phyloP scores from a whole-genome alignment of 2,888 invertebrate species.

The Phania funesta region DNA sequence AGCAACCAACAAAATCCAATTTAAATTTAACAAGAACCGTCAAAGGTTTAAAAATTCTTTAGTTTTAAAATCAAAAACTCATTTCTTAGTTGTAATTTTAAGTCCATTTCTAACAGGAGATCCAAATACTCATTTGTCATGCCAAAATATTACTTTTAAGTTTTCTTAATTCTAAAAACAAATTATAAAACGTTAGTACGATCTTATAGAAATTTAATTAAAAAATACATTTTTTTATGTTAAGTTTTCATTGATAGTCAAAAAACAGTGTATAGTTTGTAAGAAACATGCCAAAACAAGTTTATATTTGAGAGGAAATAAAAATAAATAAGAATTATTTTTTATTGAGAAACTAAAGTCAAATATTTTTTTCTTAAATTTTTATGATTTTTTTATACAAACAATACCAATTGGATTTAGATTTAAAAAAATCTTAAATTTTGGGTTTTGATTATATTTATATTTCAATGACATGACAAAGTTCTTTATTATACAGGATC shows the following conservation, averaged over 20 bases:
- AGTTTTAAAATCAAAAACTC: slow-evolving; percentile 23
- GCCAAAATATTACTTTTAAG: neutral
- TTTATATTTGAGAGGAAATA: neutral
- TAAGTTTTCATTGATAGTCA: slow-evolving; percentile 11
- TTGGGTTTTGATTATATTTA: no score
- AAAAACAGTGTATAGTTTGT: slow-evolving; percentile 15
- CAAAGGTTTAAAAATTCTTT: slow-evolving; percentile 74
- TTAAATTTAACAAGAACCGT: slow-evolving; percentile 72
- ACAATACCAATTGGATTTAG: no score
- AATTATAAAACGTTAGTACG: neutral
- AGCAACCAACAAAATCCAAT: neutral
- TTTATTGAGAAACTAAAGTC: slow-evolving; percentile 15
- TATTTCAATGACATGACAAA: no score
- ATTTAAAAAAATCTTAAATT: neutral
- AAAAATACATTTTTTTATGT: neutral
- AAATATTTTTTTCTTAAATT: neutral
- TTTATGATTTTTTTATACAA: neutral
- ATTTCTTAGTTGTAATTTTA: neutral
- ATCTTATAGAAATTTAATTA: neutral
- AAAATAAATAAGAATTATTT: slow-evolving; percentile 38
- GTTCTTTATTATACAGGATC: no score
- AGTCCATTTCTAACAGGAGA: neutral
- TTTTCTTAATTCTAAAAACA: neutral
- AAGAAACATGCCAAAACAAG: slow-evolving; percentile 29
- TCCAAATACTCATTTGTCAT: neutral